These are phyloP conservation scores for Matsumurasca onukii DNA, from an alignment of 1,140 invertebrate genomes.

Conservation along the genomic window DNA sequence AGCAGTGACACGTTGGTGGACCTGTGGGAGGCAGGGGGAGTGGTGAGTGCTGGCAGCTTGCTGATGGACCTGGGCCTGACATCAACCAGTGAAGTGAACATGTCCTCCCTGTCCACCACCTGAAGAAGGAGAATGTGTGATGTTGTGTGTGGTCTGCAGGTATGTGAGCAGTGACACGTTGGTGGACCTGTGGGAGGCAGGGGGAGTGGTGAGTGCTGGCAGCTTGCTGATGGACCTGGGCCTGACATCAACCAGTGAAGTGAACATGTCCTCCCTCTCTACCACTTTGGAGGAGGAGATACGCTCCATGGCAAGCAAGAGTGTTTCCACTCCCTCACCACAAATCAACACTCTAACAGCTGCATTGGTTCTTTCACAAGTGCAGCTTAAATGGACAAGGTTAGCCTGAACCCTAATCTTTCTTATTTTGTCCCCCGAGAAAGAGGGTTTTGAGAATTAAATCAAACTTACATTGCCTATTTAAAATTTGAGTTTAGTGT, in stretches of 20 bases:
- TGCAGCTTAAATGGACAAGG: conserved; percentile 37
- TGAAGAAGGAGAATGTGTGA: too few species aligned
- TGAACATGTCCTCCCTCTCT: conserved; percentile 69
- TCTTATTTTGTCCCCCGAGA: too few species aligned
- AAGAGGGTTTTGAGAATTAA: too few species aligned
- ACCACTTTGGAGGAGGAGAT: conserved; percentile 73
- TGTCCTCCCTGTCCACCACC: conserved; percentile 69
- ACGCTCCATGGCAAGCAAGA: conserved; percentile 54
- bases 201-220: conserved; percentile 56
- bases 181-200: conserved; percentile 57
- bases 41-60: conserved; percentile 60
- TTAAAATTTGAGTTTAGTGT: too few species aligned
- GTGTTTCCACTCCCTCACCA: conserved; percentile 41
- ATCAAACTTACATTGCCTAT: too few species aligned
- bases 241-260: conserved; percentile 49
- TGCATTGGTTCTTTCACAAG: conserved; percentile 31
- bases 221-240: conserved; percentile 59
- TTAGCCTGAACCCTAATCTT: conserved; percentile 16
- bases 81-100: conserved; percentile 57
- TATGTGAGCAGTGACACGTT: conserved; percentile 49
- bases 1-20: conserved; percentile 58
- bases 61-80: conserved; percentile 56
- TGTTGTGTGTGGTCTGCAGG: too few species aligned
- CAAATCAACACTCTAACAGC: conserved; percentile 32
- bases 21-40: too few species aligned